Evolutionary conservation across 1,140 invertebrate species (phyloP).

Genomic region (Polyergus mexicanus): DNA sequence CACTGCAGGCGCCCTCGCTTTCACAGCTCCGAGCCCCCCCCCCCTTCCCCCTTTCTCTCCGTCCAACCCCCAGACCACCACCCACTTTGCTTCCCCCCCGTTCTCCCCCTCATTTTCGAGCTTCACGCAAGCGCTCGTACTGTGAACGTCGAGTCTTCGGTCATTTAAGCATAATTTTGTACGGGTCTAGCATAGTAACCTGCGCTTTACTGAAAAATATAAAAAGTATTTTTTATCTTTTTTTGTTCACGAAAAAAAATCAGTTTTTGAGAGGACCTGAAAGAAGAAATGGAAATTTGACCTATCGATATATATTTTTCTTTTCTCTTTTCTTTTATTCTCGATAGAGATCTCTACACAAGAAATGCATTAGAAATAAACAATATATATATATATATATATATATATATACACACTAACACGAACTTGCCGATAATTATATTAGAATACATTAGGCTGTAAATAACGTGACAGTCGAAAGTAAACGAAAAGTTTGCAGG

Average conservation of each 20-base stretch:
- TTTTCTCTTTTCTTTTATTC: conserved; percentile 8
- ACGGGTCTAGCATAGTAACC: conserved; percentile 37
- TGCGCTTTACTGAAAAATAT: conserved; percentile 30
- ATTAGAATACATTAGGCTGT: not conserved
- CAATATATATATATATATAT: not conserved
- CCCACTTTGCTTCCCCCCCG: conserved; percentile 49
- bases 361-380: not conserved
- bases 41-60: conserved; percentile 69
- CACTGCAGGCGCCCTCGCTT: conserved; percentile 83
- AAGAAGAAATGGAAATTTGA: not conserved
- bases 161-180: conserved; percentile 78
- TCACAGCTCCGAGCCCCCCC: conserved; percentile 78
- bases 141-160: conserved; percentile 73
- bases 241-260: conserved; percentile 45
- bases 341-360: not conserved
- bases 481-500: conserved; percentile 9
- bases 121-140: conserved; percentile 81
- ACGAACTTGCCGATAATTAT: conserved; percentile 4
- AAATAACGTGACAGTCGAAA: conserved; percentile 42
- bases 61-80: conserved; percentile 59
- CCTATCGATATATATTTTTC: conserved; percentile 3
- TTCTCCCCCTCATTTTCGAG: conserved; percentile 83
- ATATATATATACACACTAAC: not conserved
- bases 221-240: conserved; percentile 52
- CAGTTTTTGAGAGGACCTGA: conserved; percentile 2